Base-by-base conservation (phyloP, 2,113 vertebrate genomes). In the Cricetomys ansorgei region DNA sequence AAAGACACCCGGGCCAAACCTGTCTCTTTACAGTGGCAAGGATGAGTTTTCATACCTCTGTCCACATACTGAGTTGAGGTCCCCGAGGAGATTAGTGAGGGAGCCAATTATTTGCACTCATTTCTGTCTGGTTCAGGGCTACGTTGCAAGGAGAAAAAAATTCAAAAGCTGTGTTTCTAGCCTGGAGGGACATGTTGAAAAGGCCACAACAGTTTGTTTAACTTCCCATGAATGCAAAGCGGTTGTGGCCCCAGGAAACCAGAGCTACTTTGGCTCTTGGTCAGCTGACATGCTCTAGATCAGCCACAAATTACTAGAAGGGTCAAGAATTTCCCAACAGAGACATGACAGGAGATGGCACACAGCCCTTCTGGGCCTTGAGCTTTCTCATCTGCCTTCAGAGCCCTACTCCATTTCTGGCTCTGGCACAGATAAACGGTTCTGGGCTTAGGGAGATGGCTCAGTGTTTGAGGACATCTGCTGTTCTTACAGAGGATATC, bases 161-260 rank as follows among this genome's bases (percentile, higher is more conserved):
- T 77, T 50, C 62, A 50, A 87, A 69, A 12, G 3, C 45, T 69
- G 37, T 25, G 6, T 83, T 89, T 89, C 92, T 79, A 88, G 93
- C 84, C 93, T 73, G 89, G 93, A 73, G 59, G 43, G 45, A 10
- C 2, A 0, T 29, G 62, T 62, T n/a, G 37, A 73, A 73, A 57
- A 12, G 25, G 62, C 70, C 94, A 89, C 72, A 55, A 94, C 12
- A 67, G 34, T 55, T 45, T 1, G 0, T 67, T 69, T 57, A 8
- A 72, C 89, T 89, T 86, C 69, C 93, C 15, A 25, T 1, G 7
- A 92, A 72, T 3, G 31, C n/a, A 89, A 53, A 87, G 80, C 0
- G 31, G 89, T 62, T 81, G 88, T 94, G 93, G 95, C 96, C 89
- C 89, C 75, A 48, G 87, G 92, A 97, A 97, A 97, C 93, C 93